These are phyloP conservation scores for Callipepla squamata DNA, from an alignment of 2,113 vertebrate species.

Conservation along the genomic window DNA sequence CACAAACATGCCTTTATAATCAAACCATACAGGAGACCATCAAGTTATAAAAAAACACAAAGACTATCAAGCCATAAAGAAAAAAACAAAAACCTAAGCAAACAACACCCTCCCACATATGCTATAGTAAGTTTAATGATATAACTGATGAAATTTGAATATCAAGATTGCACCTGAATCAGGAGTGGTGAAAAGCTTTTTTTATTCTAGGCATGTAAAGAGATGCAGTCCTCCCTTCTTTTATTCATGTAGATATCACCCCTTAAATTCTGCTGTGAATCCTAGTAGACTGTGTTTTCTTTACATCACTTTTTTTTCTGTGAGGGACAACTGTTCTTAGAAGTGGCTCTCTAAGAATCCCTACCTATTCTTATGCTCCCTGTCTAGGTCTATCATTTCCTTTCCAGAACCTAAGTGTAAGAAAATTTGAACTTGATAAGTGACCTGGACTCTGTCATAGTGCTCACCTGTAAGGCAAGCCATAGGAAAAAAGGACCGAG, in stretches of 20 bases:
- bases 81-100: neutral
- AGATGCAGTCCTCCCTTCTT: neutral
- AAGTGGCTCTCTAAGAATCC: neutral
- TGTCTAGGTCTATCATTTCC: neutral
- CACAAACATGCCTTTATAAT: neutral
- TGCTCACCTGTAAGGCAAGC: too few species aligned
- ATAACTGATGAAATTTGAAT: neutral
- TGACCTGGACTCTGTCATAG: neutral
- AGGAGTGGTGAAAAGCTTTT: neutral
- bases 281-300: neutral
- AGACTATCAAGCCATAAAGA: neutral
- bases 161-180: neutral
- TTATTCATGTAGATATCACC: rapidly evolving
- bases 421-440: neutral
- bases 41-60: neutral
- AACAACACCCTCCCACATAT: rapidly evolving
- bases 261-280: neutral
- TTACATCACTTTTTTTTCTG: rapidly evolving
- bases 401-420: neutral
- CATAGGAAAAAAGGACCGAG: too few species aligned
- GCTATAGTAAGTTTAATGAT: neutral
- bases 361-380: neutral
- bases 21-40: neutral
- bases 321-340: neutral
- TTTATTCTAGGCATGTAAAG: neutral